phyloP scores from a whole-genome alignment of 53 echinoderm and acorn worm genomes.

The Arbacia lixula region DNA sequence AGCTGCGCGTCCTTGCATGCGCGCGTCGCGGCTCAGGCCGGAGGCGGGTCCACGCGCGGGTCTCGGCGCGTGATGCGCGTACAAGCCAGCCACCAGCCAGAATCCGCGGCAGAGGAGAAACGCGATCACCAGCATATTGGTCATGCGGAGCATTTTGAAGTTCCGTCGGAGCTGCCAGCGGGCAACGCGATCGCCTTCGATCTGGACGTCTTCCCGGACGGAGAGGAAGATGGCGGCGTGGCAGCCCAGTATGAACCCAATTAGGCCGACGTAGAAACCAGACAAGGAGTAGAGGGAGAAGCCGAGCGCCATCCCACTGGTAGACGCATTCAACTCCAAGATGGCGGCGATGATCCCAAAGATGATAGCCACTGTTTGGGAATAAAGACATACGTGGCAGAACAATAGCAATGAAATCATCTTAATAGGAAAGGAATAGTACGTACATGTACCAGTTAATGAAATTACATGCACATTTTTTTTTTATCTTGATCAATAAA shows the following conservation, averaged over 20 bases:
- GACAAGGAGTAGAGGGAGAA: conserved; percentile 17
- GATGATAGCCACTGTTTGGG: conserved; percentile 4
- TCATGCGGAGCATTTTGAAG: conserved; percentile 46
- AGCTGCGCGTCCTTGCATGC: too few species aligned
- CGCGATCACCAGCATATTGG: conserved; percentile 2
- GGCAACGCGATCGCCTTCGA: conserved; percentile 49
- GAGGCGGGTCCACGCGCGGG: not conserved
- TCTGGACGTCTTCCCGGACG: conserved; percentile 19
- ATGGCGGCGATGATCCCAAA: conserved; percentile 9
- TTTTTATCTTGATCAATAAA: too few species aligned
- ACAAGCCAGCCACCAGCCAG: conserved; percentile 34
- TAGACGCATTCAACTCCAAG: not conserved
- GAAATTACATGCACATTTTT: too few species aligned
- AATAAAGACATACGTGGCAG: too few species aligned
- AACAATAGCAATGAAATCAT: too few species aligned
- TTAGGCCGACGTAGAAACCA: conserved; percentile 12
- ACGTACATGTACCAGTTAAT: too few species aligned
- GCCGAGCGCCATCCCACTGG: conserved; percentile 7
- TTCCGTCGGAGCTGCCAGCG: conserved; percentile 54
- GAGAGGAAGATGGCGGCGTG: conserved; percentile 33
- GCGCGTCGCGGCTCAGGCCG: not conserved
- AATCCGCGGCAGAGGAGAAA: conserved; percentile 30
- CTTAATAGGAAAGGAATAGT: too few species aligned
- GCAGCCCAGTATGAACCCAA: conserved; percentile 10
- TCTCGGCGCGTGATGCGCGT: conserved; percentile 4